Evolutionary conservation across 2,797 vertebrate genomes (phyloP).

Genomic region (Microtus californicus): DNA sequence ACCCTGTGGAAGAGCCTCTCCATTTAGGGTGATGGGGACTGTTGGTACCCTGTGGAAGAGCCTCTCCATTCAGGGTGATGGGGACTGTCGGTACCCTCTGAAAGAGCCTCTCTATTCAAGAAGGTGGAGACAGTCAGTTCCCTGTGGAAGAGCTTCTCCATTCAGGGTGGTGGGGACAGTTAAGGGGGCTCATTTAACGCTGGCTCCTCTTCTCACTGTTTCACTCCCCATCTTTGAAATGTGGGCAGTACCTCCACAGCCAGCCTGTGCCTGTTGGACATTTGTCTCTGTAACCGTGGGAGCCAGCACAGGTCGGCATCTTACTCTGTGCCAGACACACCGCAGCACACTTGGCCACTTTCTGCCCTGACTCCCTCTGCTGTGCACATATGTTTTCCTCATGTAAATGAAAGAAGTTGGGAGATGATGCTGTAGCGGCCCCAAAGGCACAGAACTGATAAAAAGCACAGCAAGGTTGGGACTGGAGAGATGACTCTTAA

Average conservation of each 20-base stretch:
- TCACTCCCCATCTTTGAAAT: not conserved
- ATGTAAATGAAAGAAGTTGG: not conserved
- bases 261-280: not conserved
- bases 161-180: not conserved
- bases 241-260: rapidly evolving
- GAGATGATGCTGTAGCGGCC: not conserved
- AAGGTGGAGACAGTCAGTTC: too few species aligned
- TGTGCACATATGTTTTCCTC: not conserved
- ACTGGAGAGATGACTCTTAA: not conserved
- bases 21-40: not conserved
- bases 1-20: not conserved
- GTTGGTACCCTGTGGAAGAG: not conserved
- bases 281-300: not conserved
- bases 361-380: not conserved
- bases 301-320: rapidly evolving
- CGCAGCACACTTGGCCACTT: rapidly evolving
- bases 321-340: not conserved
- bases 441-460: not conserved
- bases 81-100: too few species aligned
- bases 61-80: not conserved
- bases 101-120: too few species aligned
- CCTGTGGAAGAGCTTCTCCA: not conserved
- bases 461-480: not conserved
- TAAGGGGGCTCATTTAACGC: rapidly evolving
- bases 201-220: not conserved